These are phyloP conservation scores for Hylaea fasciaria DNA, from an alignment of 2,888 invertebrate species.

Conservation along the genomic window DNA sequence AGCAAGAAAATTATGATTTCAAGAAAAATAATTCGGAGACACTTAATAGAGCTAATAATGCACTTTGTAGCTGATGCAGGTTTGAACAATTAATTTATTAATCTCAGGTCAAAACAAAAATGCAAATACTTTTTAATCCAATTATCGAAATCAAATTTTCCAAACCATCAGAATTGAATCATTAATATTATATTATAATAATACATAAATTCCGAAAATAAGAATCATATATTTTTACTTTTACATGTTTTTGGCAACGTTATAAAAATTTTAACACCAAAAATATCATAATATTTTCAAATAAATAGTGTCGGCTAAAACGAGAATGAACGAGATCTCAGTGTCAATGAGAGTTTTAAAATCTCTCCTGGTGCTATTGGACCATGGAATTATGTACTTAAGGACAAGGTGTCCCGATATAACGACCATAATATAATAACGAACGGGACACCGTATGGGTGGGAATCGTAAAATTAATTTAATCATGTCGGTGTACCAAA, in stretches of 20 bases:
- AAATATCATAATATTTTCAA: not conserved
- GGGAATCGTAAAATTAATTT: constrained; percentile 37
- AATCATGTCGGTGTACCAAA: constrained; percentile 12
- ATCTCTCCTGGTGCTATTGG: constrained; percentile 3
- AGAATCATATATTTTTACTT: too few species aligned
- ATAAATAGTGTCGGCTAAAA: not conserved
- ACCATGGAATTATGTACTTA: constrained; percentile 2
- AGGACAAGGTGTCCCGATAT: constrained; percentile 10
- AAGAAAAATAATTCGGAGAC: too few species aligned
- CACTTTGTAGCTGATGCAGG: too few species aligned
- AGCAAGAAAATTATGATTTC: too few species aligned
- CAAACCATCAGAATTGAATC: too few species aligned
- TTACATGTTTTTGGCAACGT: not conserved
- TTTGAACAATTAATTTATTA: too few species aligned
- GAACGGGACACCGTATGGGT: constrained; percentile 37
- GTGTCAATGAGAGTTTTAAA: constrained; percentile 5
- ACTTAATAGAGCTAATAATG: too few species aligned
- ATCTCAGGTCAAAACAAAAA: too few species aligned
- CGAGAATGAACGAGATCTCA: constrained; percentile 6
- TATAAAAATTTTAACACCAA: not conserved
- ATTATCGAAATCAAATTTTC: too few species aligned
- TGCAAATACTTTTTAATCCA: too few species aligned
- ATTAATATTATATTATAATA: too few species aligned
- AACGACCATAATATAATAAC: constrained; percentile 20
- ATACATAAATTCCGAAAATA: too few species aligned